Percentiles rank a stretch among this genome's conserved stretches.
Evolutionary conservation across 2,888 invertebrate species (phyloP).

Genomic region (Vesta saturnalis): DNA sequence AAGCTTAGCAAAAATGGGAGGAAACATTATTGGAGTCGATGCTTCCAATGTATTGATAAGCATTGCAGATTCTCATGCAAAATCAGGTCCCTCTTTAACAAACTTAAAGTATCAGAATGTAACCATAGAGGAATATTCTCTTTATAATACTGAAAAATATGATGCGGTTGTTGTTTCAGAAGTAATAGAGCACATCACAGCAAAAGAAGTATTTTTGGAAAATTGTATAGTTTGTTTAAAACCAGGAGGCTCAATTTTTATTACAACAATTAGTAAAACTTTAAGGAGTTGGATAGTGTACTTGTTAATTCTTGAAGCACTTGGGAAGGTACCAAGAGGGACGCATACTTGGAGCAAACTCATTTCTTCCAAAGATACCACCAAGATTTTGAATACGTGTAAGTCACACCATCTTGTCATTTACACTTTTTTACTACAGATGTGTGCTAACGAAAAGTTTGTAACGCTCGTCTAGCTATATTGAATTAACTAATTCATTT

Average conservation of each 20-base stretch:
- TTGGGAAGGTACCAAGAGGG: slow-evolving; percentile 79
- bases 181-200: slow-evolving; percentile 87
- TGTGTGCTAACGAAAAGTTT: no score
- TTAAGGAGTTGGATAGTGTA: slow-evolving; percentile 72
- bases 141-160: slow-evolving; percentile 65
- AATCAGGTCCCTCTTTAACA: slow-evolving; percentile 59
- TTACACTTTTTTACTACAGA: no score
- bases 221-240: slow-evolving; percentile 68
- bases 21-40: slow-evolving; percentile 83
- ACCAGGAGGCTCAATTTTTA: slow-evolving; percentile 75
- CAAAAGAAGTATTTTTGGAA: slow-evolving; percentile 75
- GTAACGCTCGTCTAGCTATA: no score
- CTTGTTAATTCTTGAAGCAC: slow-evolving; percentile 81
- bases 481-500: no score
- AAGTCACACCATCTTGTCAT: no score
- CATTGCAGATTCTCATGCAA: slow-evolving; percentile 73
- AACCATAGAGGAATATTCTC: slow-evolving; percentile 67
- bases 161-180: slow-evolving; percentile 91
- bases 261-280: slow-evolving; percentile 75
- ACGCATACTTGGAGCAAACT: slow-evolving; percentile 95
- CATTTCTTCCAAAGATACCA: slow-evolving; percentile 81
- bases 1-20: slow-evolving; percentile 83
- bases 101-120: slow-evolving; percentile 65
- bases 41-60: slow-evolving; percentile 76
- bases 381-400: slow-evolving; percentile 77